Evolutionary conservation across 2,888 invertebrate species (phyloP).

Genomic region (Pseudococcus jackbeardsleyi): DNA sequence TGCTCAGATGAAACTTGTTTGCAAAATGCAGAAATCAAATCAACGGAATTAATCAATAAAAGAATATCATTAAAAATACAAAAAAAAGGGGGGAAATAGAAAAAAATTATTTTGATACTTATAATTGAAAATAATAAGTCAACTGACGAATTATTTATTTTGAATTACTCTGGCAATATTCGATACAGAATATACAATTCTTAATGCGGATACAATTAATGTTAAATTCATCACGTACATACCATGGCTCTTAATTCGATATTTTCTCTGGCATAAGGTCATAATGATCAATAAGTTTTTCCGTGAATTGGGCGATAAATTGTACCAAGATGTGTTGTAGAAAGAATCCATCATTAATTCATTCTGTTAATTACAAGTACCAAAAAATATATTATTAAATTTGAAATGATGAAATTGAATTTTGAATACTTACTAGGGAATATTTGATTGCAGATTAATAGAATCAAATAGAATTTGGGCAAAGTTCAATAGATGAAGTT

Average conservation of each 20-base stretch:
- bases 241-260: neutral
- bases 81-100: no score
- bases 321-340: constrained; percentile 14
- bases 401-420: neutral
- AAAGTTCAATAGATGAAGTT: no score
- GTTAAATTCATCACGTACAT: constrained; percentile 4
- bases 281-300: neutral
- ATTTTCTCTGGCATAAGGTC: neutral
- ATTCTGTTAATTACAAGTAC: neutral
- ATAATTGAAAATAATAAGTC: no score
- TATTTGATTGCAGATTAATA: no score
- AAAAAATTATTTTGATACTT: no score
- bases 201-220: neutral
- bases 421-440: no score
- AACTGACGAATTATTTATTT: neutral
- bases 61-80: no score
- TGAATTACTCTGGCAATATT: neutral
- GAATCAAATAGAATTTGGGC: no score
- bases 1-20: no score
- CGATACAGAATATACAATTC: neutral
- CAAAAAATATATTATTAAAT: neutral
- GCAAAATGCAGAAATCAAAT: no score
- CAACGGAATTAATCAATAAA: no score
- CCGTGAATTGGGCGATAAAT: neutral
- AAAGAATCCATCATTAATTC: neutral